phyloP scores from a whole-genome alignment of 2,113 vertebrate species.

The Corythoichthys haematopterus region DNA sequence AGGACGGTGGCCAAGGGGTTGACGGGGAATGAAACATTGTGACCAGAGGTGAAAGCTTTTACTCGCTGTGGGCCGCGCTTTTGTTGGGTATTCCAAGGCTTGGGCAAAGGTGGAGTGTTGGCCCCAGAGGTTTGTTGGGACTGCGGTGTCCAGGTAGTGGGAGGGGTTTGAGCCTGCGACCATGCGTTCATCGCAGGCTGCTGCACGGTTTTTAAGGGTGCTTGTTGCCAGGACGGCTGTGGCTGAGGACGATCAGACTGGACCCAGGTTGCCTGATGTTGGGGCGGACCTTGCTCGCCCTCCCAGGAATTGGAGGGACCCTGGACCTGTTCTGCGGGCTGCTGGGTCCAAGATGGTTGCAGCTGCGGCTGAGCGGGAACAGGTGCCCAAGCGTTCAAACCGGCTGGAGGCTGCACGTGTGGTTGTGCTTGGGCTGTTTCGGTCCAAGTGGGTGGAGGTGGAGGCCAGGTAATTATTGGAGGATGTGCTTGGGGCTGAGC shows the following conservation, averaged over 20 bases:
- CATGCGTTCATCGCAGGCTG: constrained; percentile 52
- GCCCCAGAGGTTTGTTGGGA: constrained; percentile 49
- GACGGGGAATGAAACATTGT: constrained; percentile 69
- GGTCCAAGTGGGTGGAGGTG: constrained; percentile 54
- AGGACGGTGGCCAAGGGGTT: constrained; percentile 68
- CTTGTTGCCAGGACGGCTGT: constrained; percentile 64
- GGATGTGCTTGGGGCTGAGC: constrained; percentile 36
- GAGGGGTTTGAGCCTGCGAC: constrained; percentile 49
- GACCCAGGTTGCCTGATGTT: constrained; percentile 56
- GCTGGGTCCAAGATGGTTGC: constrained; percentile 58
- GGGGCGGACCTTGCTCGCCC: constrained; percentile 58
- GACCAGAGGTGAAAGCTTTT: constrained; percentile 66
- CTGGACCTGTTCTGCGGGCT: constrained; percentile 49
- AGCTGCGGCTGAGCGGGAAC: constrained; percentile 54
- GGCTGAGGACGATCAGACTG: constrained; percentile 51
- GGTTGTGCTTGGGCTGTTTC: constrained; percentile 52
- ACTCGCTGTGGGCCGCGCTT: constrained; percentile 61
- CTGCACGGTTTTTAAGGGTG: constrained; percentile 39
- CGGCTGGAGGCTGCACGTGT: constrained; percentile 46
- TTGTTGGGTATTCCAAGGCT: constrained; percentile 65
- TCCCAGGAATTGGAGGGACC: constrained; percentile 53
- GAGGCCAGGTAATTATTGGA: constrained; percentile 43
- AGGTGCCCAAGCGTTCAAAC: constrained; percentile 60
- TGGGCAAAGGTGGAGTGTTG: constrained; percentile 66
- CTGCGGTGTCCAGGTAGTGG: constrained; percentile 51